Base-by-base conservation (phyloP, 2,888 invertebrate genomes). In the Bombylius major region DNA sequence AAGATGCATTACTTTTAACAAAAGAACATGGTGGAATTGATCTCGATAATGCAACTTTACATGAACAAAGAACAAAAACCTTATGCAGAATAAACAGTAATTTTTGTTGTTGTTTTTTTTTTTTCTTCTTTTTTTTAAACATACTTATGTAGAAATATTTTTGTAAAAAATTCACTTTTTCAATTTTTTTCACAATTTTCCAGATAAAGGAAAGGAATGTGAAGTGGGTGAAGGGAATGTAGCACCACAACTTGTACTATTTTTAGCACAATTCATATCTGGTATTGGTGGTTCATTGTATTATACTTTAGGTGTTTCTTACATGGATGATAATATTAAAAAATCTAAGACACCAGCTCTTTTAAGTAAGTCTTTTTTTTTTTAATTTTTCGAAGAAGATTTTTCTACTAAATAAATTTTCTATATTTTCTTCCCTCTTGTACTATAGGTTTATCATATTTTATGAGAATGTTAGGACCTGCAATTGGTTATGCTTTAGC, bases 321-420 rank as follows among this genome's bases (percentile, higher is more conserved):
- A 86, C 66, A 82, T 86, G 82, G 86, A 86, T 66, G 86, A 86
- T 65, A 86, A 86, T 65, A 82, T 84, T n/a, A 82, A 83, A 64
- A 83, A 82, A 66, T 82, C 84, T 5, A 84, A 83, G 66, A 84
- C 85, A 1, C 84, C 86, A n/a, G 81, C 81, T 4, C 70, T 85
- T 47, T 76, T 86, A 58, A 84, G 85, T 82, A 70, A 77, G 78
- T n/a, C n/a, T n/a, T n/a, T n/a, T n/a, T n/a, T n/a, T n/a, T n/a
- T n/a, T n/a, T n/a, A n/a, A n/a, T n/a, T n/a, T n/a, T n/a, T n/a
- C n/a, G n/a, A n/a, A n/a, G n/a, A n/a, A 4, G 11, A 23, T 36
- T 23, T n/a, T 4, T 39, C 45, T 45, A 44, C 1, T 44, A 44
- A 36, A 36, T 7, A 36, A 36, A 36, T 36, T 36, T 36, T 36